Base-by-base conservation (phyloP, 2,888 invertebrate species). In the Chalcosyrphus nemorum region DNA sequence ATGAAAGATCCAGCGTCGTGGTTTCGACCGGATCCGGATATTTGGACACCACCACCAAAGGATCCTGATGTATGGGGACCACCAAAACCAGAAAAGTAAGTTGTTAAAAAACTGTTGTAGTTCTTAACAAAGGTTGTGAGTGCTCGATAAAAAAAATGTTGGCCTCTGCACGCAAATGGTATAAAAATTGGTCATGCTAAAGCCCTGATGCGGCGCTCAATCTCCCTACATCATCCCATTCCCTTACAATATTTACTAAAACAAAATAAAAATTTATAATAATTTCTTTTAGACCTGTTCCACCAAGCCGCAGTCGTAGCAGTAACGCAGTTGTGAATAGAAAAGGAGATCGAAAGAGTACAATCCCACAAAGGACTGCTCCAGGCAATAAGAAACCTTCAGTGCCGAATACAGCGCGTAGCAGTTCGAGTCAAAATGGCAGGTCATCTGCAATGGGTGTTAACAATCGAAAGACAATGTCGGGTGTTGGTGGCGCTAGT, bases 31-130 rank as follows among this genome's bases (percentile, higher is more conserved):
- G 97, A 98, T 92, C 95, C 96, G 1, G 95, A 96, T 89, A 94
- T 96, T 45, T 96, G 97, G 96, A 94, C 94, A 2, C 94, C 94
- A 29, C 93, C 94, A 9, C 93, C 95, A 86, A 91, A 90, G 76
- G 96, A 97, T 92, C 96, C 96, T 41, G 95, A 95, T 90, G 95
- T 97, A 2, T 98, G 98, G 98, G 96, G 97, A 4, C 94, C 97
- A 24, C 94, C 95, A n/a, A 95, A 95, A 71, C 95, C 95, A 71
- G 95, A 94, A 90, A 96, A 96, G 92, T 95, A 94, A 94, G 93
- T 89, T 90, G 91, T 90, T n/a, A n/a, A n/a, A n/a, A 32, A 29
- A 9, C 29, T 32, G 1, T 32, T 32, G 32, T 2, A 32, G 1
- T 32, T 3, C n/a, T n/a, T n/a, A n/a, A n/a, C n/a, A n/a, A n/a